Conservation (phyloP, 2,113 vertebrate genomes). For the Istiophorus platypterus region DNA sequence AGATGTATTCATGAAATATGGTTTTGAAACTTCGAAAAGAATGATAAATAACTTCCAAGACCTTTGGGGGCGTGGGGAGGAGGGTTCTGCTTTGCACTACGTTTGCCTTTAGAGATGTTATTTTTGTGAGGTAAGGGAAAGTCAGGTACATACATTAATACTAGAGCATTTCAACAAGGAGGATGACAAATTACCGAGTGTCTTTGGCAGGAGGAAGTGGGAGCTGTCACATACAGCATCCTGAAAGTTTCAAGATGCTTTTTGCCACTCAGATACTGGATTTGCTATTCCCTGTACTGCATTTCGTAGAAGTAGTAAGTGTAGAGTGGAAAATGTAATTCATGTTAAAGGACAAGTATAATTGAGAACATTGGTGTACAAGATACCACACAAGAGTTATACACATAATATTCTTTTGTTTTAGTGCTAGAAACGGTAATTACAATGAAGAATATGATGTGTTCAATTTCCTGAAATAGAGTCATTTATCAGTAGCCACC, state of each 20-base stretch:
- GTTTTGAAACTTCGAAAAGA: conserved; percentile 25
- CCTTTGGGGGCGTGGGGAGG: background rate
- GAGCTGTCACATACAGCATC: conserved; percentile 41
- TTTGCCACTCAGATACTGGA: conserved; percentile 28
- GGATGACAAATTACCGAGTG: conserved; percentile 43
- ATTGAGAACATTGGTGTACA: background rate
- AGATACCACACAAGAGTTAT: background rate
- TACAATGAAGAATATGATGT: background rate
- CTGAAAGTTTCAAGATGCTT: conserved; percentile 28
- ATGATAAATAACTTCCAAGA: conserved; percentile 24
- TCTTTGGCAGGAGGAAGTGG: conserved; percentile 54
- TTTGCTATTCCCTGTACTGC: conserved; percentile 19
- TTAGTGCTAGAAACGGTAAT: conserved; percentile 12
- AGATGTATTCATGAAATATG: conserved; percentile 47
- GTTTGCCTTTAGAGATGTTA: conserved; percentile 11
- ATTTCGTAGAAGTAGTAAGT: background rate
- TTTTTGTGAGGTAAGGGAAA: conserved; percentile 37
- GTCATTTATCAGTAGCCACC: background rate
- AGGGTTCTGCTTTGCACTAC: conserved; percentile 1
- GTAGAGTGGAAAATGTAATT: background rate
- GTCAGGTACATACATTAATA: conserved; percentile 44
- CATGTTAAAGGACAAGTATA: background rate
- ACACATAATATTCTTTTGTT: background rate
- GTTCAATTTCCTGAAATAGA: conserved; percentile 2
- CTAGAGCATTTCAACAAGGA: conserved; percentile 31